Evolutionary conservation across 2,113 vertebrate genomes (phyloP).

Genomic region (Papio anubis): DNA sequence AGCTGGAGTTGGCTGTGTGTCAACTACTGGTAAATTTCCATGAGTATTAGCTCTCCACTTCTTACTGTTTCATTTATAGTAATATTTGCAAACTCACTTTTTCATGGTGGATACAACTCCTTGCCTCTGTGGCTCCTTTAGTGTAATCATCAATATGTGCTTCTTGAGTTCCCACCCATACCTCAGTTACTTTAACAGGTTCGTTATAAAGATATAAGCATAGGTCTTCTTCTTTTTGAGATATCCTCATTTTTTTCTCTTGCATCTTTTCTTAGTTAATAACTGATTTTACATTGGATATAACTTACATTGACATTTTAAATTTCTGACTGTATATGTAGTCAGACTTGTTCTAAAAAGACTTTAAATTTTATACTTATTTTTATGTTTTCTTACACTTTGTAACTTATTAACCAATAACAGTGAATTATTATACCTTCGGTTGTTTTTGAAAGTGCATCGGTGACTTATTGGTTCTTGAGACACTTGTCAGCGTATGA

Average conservation of each 20-base stretch:
- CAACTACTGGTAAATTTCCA: not conserved
- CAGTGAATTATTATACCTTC: slow-evolving; percentile 68
- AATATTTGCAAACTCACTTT: not conserved
- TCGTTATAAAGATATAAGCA: not conserved
- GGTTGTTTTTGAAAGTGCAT: slow-evolving; percentile 64
- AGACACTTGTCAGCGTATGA: slow-evolving; percentile 25
- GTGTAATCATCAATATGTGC: not conserved
- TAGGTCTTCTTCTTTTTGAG: not conserved
- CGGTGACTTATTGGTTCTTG: slow-evolving; percentile 67
- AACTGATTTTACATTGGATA: not conserved
- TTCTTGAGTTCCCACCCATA: not conserved
- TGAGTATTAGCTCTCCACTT: not conserved
- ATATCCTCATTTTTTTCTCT: not conserved
- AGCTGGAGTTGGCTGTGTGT: not conserved
- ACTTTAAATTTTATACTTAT: slow-evolving; percentile 1
- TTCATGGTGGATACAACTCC: not conserved
- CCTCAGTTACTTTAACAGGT: not conserved
- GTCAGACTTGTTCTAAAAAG: slow-evolving; percentile 1
- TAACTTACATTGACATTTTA: not conserved
- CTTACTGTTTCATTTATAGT: not conserved
- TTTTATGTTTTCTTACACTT: slow-evolving; percentile 65
- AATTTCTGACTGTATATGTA: slow-evolving; percentile 34
- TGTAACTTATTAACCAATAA: slow-evolving; percentile 68
- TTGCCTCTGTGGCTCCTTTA: not conserved
- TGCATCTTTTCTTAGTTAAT: slow-evolving; percentile 10